A percentile compares a stretch with the other conserved stretches of the same genome.
Evolutionary conservation across 2,797 vertebrate species (phyloP).

Genomic region (Hippopotamyrus pictus): DNA sequence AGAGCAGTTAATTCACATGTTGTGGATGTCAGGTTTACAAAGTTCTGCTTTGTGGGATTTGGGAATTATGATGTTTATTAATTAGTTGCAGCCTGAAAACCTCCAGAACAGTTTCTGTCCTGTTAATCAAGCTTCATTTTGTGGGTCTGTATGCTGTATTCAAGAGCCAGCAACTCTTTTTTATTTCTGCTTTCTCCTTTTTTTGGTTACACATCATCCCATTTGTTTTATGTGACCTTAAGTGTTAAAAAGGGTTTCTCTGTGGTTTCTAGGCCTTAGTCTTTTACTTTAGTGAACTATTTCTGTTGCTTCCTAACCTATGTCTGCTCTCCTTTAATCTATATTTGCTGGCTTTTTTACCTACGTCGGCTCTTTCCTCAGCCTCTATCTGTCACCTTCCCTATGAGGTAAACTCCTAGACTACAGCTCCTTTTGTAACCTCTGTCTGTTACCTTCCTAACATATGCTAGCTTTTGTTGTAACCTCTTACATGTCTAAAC

Average conservation of each 20-base stretch:
- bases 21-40: constrained; percentile 32
- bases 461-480: background rate
- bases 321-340: background rate
- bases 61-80: background rate
- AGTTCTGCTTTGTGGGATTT: background rate
- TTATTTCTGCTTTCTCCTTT: background rate
- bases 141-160: background rate
- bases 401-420: background rate
- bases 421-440: background rate
- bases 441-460: background rate
- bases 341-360: background rate
- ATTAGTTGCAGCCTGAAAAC: background rate
- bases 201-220: background rate
- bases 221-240: constrained; percentile 9
- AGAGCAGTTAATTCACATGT: constrained; percentile 27
- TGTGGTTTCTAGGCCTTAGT: background rate
- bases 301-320: background rate
- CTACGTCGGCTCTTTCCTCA: background rate
- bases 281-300: background rate
- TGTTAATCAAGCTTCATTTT: background rate
- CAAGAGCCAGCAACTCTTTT: background rate
- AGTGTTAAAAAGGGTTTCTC: background rate
- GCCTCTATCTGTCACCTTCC: background rate
- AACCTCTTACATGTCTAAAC: background rate
- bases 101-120: background rate